These are phyloP conservation scores for Glaucomys volans DNA, from an alignment of 2,113 vertebrate genomes.

Conservation along the genomic window DNA sequence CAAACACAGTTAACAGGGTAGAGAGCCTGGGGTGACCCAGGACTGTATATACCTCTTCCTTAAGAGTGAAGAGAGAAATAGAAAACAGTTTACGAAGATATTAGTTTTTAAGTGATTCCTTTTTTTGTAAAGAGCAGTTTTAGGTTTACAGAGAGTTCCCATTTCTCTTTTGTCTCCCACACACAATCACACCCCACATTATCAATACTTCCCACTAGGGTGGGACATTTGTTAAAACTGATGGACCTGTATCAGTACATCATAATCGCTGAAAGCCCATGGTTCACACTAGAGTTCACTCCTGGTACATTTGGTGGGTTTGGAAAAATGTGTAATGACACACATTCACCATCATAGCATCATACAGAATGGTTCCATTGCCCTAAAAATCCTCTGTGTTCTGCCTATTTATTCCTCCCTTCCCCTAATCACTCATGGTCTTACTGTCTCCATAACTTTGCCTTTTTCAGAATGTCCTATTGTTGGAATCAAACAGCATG, in stretches of 20 bases:
- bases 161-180: not conserved
- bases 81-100: too few relatives aligned
- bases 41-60: not conserved
- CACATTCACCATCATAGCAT: too few relatives aligned
- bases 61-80: not conserved
- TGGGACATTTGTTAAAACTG: not conserved
- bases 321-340: not conserved
- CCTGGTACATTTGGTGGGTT: not conserved
- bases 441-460: not conserved
- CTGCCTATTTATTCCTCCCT: not conserved
- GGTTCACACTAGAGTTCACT: not conserved
- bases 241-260: not conserved
- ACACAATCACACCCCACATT: not conserved
- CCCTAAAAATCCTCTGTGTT: not conserved
- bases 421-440: not conserved
- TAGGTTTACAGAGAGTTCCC: not conserved
- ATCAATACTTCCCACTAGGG: not conserved
- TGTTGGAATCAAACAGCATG: too few relatives aligned
- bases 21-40: not conserved
- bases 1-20: not conserved
- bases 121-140: not conserved
- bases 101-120: not conserved
- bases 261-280: too few relatives aligned
- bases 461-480: not conserved
- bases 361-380: not conserved